phyloP scores from a whole-genome alignment of 2,797 vertebrate genomes.

The Tympanoctomys barrerae region DNA sequence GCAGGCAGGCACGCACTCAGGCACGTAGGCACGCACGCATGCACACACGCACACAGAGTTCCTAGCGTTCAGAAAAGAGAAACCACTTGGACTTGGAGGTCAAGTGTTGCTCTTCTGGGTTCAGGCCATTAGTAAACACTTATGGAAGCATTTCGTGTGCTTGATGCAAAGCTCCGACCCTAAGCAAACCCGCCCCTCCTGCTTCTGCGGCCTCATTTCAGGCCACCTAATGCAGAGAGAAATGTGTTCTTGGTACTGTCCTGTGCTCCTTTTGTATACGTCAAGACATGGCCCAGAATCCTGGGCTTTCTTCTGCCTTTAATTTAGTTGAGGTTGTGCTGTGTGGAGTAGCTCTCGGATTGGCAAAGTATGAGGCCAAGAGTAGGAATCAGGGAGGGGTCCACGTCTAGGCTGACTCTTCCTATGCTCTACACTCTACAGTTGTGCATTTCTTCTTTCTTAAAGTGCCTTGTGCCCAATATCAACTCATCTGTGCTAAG shows the following conservation, averaged over 20 bases:
- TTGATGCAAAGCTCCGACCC: not conserved
- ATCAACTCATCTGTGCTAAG: not conserved
- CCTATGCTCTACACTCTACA: not conserved
- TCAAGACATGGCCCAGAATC: not conserved
- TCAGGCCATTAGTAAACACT: not conserved
- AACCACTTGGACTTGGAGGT: not conserved
- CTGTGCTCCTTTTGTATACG: not conserved
- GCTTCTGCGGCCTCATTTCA: not conserved
- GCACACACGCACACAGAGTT: not conserved
- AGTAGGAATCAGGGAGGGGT: not conserved
- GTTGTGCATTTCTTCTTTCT: not conserved
- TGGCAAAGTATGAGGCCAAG: not conserved
- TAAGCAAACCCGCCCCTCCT: accelerated
- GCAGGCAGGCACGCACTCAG: too few relatives aligned
- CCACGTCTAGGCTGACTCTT: not conserved
- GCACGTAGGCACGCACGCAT: not conserved
- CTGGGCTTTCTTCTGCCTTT: not conserved
- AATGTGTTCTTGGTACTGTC: not conserved
- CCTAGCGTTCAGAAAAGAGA: not conserved
- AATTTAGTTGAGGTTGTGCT: not conserved
- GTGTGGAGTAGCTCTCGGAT: not conserved
- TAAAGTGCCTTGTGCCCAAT: not conserved
- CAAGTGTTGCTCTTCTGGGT: not conserved
- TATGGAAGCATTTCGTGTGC: not conserved
- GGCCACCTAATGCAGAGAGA: not conserved